A percentile compares a stretch with the other conserved stretches of the same genome.
Conservation (phyloP, 2,113 vertebrate species). For the Athene noctua region DNA sequence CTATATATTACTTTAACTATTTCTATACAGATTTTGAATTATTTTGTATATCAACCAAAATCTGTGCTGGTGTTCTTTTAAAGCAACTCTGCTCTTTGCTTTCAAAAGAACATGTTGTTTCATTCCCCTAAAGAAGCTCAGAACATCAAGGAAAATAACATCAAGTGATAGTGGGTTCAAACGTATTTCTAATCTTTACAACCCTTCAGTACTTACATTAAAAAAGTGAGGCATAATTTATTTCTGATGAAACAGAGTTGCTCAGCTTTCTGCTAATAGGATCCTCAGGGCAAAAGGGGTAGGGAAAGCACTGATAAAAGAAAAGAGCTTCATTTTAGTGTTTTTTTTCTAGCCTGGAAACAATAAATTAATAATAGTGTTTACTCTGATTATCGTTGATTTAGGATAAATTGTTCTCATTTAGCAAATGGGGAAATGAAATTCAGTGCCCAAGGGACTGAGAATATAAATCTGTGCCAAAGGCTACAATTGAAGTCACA, state of each 20-base stretch:
- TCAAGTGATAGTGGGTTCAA: constrained; percentile 66
- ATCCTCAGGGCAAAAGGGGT: constrained; percentile 71
- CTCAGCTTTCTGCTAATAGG: constrained; percentile 71
- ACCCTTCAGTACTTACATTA: constrained; percentile 67
- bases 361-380: constrained; percentile 72
- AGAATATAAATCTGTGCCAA: constrained; percentile 25
- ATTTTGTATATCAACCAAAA: background rate
- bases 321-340: constrained; percentile 7
- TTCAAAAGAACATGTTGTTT: constrained; percentile 60
- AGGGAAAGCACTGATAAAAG: constrained; percentile 47
- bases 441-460: background rate
- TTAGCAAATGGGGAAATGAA: constrained; percentile 55
- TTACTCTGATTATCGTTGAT: constrained; percentile 61
- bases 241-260: constrained; percentile 70
- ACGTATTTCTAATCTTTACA: constrained; percentile 70
- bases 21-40: background rate
- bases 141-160: constrained; percentile 70
- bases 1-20: constrained; percentile 19
- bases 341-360: constrained; percentile 47
- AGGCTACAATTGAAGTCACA: constrained; percentile 11
- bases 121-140: constrained; percentile 55
- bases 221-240: constrained; percentile 71
- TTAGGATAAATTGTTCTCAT: constrained; percentile 66
- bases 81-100: constrained; percentile 44
- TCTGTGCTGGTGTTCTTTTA: constrained; percentile 1